Evolutionary conservation across 2,888 invertebrate species (phyloP), one percentile per base, ranked within the genome.

Genomic region (Seladonia tumulorum): DNA sequence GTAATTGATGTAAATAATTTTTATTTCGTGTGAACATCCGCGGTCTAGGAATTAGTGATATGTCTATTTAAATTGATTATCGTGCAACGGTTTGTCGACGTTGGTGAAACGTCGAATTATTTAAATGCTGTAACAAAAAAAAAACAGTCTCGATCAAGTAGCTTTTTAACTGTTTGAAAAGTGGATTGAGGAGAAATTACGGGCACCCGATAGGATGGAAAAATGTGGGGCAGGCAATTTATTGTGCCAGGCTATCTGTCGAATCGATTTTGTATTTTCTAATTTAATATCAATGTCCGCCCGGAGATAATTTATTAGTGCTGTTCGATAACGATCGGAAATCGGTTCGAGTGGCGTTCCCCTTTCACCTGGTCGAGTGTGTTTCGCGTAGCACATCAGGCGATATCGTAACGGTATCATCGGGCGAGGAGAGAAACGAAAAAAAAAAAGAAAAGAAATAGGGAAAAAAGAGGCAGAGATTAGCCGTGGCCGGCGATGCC

Each of bases 401-500:
- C 72, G 74, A 74, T 86, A 75, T 78, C 57, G 76, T 74, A 70
- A 76, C 81, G 75, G 82, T 86, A 74, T 79, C 85, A 81, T 76
- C 87, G 81, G 68, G 8, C 83, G 83, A 79, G 83, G 12, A 22
- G 29, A 29, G 66, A 60, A 25, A n/a, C 4, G 1, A 5, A 49
- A 14, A 49, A 22, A 8, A 12, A 10, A 57, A n/a, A n/a, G n/a
- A 25, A 16, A 18, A 8, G 0, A 16, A 29, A 29, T 53, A 53
- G 8, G 53, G 22, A 63, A 84, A 90, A 90, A 90, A 88, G 87
- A 88, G 85, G 88, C 79, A 81, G 88, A 88, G 88, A 90, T 90
- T 87, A 91, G 84, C 85, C 76, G 85, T 82, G 85, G 85, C 39
- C 87, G 87, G 81, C 85, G 91, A 91, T 90, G 88, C 92, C 90